Evolutionary conservation across 2,888 invertebrate genomes (phyloP), one percentile per base, ranked within the genome.

Genomic region (Ecliptopera silaceata): DNA sequence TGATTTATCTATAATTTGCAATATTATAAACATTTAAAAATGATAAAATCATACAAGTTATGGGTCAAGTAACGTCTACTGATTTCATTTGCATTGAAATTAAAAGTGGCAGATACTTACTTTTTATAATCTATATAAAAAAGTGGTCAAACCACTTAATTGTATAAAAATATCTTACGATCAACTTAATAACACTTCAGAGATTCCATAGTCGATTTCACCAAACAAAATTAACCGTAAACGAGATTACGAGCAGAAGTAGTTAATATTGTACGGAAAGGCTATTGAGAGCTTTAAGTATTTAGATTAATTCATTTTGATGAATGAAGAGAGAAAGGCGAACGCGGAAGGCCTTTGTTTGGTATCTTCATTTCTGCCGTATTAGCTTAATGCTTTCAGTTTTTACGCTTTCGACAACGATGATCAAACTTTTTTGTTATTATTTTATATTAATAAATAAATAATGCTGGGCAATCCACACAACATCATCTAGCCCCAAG

Each of bases 291-390:
- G 68, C 66, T 78, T 76, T 80, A n/a, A n/a, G n/a, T n/a, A 80
- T 82, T 81, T 72, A 79, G 80, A 82, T 86, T 79, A 81, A 84
- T 82, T 79, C 75, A 66, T 68, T 76, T 74, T 85, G 84, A 86
- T 86, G 82, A 85, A 84, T 84, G 83, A 78, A 77, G 72, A 75
- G 73, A 66, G 82, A 85, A 83, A 85, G 84, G 74, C 54, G 57
- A 45, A 41, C 38, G 59, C 60, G 64, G 61, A 63, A 61, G 65
- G 55, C 48, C 39, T 78, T 82, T 84, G 82, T 82, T 80, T 77
- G 45, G 41, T 45, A 50, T 36, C 32, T 43, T 58, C 36, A 61
- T 64, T 61, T 56, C 54, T 59, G 56, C 45, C 48, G 52, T 49
- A 61, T 64, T 66, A 64, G 58, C 41, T 63, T 55, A 63, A 43